Evolutionary conservation across 2,113 vertebrate species (phyloP), one percentile per base, ranked within the genome.

Genomic region (Micronisus gabar): DNA sequence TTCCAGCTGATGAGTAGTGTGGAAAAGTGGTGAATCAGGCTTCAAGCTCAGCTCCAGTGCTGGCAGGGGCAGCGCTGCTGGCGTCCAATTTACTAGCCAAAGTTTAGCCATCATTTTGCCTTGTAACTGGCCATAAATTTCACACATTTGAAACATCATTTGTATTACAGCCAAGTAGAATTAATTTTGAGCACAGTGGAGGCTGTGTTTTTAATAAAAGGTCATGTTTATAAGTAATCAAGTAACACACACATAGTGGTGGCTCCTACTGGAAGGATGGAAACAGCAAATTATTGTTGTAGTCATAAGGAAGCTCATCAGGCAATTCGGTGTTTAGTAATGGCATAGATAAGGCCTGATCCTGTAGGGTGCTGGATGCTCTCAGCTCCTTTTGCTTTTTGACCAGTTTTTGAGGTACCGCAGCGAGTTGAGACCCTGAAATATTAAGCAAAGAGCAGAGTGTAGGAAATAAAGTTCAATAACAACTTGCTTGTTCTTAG

Each of bases 191-290:
- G 74, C 72, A 68, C 45, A 81, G 76, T 61, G 68, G 71, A 88
- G 66, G n/a, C 62, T 91, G 45, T 83, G 53, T 85, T 96, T 95
- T 95, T 95, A 90, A 87, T 96, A 62, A 97, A 95, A 96, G 75
- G 71, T 90, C 48, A 19, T 65, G 15, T 88, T 96, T 96, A 82
- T 97, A 97, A 97, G 95, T 96, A 95, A 92, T 95, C 48, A 34
- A 93, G 73, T 87, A 78, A 71, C 40, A 58, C 38, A 81, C 50
- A 86, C 3, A 38, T 81, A 82, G 79, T 62, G 48, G 82, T 76
- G 75, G 67, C 63, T 97, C 65, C 93, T 90, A 38, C 62, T 81
- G 90, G 91, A 97, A 94, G 86, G 85, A 83, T 58, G 90, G 76
- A 93, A 85, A 36, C 8, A 94, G 29, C 66, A 85, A 62, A 43